Evolutionary conservation across 2,113 vertebrate species (phyloP).

Genomic region (Geothlypis trichas): DNA sequence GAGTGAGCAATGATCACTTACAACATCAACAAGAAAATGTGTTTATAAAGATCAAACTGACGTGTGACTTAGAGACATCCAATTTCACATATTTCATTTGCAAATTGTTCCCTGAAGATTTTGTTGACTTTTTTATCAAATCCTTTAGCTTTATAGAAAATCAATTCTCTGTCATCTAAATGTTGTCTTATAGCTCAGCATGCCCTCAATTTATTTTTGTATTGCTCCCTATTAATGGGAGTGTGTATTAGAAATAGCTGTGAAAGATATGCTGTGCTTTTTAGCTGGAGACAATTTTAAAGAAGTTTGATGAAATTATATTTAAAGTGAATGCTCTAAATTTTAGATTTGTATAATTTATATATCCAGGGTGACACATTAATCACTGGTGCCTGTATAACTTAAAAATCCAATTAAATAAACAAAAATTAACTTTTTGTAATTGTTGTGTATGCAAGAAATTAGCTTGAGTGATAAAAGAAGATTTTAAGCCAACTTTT

Average conservation of each 20-base stretch:
- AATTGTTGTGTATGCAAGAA: background rate
- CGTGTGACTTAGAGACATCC: slow-evolving; percentile 30
- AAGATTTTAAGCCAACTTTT: background rate
- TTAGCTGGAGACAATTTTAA: background rate
- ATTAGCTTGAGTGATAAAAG: background rate
- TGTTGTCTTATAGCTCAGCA: slow-evolving; percentile 46
- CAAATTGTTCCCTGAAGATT: slow-evolving; percentile 56
- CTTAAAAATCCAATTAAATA: slow-evolving; percentile 18
- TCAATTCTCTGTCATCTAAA: slow-evolving; percentile 67
- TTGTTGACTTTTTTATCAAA: slow-evolving; percentile 58
- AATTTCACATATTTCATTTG: slow-evolving; percentile 55
- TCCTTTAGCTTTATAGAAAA: slow-evolving; percentile 52
- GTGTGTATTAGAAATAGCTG: slow-evolving; percentile 19
- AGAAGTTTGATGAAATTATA: slow-evolving; percentile 22
- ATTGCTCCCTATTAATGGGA: slow-evolving; percentile 31
- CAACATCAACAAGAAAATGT: slow-evolving; percentile 32
- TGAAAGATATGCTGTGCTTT: background rate
- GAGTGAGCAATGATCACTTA: slow-evolving; percentile 27
- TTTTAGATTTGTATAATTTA: slow-evolving; percentile 18
- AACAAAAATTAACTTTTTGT: slow-evolving; percentile 37
- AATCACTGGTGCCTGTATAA: slow-evolving; percentile 24
- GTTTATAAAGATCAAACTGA: slow-evolving; percentile 61
- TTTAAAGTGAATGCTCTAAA: background rate
- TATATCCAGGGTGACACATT: slow-evolving; percentile 20
- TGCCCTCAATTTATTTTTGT: slow-evolving; percentile 50